Evolutionary conservation across 2,113 vertebrate genomes (phyloP).

Genomic region (Pangasianodon hypophthalmus): DNA sequence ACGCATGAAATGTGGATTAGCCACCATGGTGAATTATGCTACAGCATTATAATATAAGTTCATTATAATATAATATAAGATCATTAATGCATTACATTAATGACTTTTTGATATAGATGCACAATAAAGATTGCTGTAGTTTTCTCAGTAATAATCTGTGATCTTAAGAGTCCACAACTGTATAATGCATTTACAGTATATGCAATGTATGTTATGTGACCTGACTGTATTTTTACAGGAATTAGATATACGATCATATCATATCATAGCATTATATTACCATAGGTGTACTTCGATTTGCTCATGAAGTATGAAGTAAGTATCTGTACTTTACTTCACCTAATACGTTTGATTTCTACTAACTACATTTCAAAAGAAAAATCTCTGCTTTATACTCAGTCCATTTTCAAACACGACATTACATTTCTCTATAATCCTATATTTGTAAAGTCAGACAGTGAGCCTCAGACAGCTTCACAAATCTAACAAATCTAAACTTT

Average conservation of each 20-base stretch:
- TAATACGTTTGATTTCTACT: neutral
- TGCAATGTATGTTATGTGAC: neutral
- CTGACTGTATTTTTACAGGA: neutral
- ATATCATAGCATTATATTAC: neutral
- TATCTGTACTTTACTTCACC: neutral
- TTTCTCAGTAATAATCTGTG: neutral
- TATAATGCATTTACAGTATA: neutral
- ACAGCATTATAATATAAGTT: neutral
- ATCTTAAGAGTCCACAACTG: neutral
- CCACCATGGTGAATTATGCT: slow-evolving; percentile 18
- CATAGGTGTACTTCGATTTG: neutral
- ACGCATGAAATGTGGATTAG: slow-evolving; percentile 31
- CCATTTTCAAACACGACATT: neutral
- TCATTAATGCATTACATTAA: neutral
- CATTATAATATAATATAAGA: neutral
- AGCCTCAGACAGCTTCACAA: no score
- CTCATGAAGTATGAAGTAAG: neutral
- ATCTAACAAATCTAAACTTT: no score
- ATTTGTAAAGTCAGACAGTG: neutral
- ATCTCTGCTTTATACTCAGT: no score
- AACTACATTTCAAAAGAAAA: no score
- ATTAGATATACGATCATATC: neutral
- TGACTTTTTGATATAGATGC: neutral
- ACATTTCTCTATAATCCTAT: neutral
- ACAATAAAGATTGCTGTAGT: neutral